A percentile compares a stretch with the other conserved stretches of the same genome.
phyloP scores from a whole-genome alignment of 2,113 vertebrate species.

The Hiodon tergisus region DNA sequence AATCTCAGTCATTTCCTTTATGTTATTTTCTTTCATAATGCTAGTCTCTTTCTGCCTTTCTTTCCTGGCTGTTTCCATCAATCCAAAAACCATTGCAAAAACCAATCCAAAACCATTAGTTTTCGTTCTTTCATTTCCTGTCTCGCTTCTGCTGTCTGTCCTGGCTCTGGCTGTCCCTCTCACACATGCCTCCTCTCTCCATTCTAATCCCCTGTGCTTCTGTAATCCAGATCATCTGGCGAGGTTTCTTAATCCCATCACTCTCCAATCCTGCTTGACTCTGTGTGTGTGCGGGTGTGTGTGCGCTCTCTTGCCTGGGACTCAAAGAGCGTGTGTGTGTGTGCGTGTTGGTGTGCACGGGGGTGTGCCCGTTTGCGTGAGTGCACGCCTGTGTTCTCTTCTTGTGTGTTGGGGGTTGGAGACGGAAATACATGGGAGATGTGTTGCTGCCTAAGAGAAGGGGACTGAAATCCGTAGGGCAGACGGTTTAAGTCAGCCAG shows the following conservation, averaged over 20 bases:
- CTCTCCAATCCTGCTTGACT: conserved; percentile 18
- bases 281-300: not conserved
- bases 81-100: no score
- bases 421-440: conserved; percentile 13
- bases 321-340: conserved; percentile 21
- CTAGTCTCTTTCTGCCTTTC: not conserved
- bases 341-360: conserved; percentile 17
- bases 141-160: not conserved
- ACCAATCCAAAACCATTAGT: no score
- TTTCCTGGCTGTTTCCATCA: not conserved
- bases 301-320: not conserved
- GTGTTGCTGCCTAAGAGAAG: not conserved
- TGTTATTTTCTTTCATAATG: not conserved
- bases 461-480: not conserved
- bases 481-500: not conserved
- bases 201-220: conserved; percentile 51
- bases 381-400: conserved; percentile 22
- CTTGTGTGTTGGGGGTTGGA: conserved; percentile 10
- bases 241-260: conserved; percentile 66
- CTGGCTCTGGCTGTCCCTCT: conserved; percentile 21
- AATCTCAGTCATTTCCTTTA: not conserved
- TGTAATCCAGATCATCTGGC: conserved; percentile 68
- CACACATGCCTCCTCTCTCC: conserved; percentile 45
- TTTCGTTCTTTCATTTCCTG: conserved; percentile 7
- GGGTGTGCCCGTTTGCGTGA: not conserved